Conservation (phyloP, 1,140 invertebrate species). For the Trachymyrmex septentrionalis region DNA sequence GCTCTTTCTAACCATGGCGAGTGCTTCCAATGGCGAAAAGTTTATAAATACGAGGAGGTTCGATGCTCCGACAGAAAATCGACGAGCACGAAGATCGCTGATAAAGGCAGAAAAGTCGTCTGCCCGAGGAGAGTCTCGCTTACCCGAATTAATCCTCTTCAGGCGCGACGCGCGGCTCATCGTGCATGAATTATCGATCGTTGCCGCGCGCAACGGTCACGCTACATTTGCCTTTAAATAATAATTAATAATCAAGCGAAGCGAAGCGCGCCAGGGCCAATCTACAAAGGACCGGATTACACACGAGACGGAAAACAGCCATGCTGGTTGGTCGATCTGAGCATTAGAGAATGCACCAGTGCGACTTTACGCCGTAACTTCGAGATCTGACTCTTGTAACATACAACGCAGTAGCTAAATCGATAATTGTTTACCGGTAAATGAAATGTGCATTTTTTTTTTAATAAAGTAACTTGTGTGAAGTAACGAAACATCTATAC, state of each 20-base stretch:
- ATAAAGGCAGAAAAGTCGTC: slow-evolving; percentile 28
- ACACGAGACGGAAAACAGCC: slow-evolving; percentile 70
- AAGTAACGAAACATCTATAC: neutral
- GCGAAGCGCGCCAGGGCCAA: slow-evolving; percentile 68
- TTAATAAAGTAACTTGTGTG: too few species aligned
- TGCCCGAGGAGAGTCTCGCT: slow-evolving; percentile 38
- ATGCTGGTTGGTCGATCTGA: neutral
- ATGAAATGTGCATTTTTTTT: neutral
- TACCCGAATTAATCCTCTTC: slow-evolving; percentile 73
- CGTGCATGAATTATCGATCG: slow-evolving; percentile 81
- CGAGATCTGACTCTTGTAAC: neutral
- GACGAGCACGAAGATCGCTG: slow-evolving; percentile 5
- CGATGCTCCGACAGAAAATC: slow-evolving; percentile 44
- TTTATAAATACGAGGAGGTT: slow-evolving; percentile 78
- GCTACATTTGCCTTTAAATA: slow-evolving; percentile 80
- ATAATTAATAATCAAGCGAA: slow-evolving; percentile 84
- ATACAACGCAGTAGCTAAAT: neutral
- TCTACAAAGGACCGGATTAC: slow-evolving; percentile 80
- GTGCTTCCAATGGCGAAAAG: slow-evolving; percentile 63
- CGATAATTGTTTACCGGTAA: neutral
- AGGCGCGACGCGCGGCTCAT: slow-evolving; percentile 53
- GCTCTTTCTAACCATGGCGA: slow-evolving; percentile 25
- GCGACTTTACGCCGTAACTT: slow-evolving; percentile 25
- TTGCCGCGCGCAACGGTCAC: slow-evolving; percentile 65
- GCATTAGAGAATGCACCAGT: neutral